Conservation (phyloP, 2,888 invertebrate genomes). For the Chrysodeixis includens region DNA sequence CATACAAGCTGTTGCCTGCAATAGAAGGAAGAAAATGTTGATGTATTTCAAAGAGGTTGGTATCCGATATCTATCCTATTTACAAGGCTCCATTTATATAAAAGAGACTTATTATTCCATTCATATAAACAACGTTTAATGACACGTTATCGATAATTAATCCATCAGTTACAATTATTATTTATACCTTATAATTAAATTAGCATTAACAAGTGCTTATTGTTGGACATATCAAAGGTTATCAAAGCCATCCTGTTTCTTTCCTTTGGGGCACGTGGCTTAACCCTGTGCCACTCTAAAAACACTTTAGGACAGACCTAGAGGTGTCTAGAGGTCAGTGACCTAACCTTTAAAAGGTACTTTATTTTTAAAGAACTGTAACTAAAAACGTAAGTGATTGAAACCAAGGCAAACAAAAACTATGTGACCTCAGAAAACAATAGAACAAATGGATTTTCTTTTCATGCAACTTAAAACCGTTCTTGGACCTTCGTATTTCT, state of each 20-base stretch:
- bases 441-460: slow-evolving; percentile 60
- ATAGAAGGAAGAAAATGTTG: slow-evolving; percentile 13
- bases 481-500: slow-evolving; percentile 58
- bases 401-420: slow-evolving; percentile 46
- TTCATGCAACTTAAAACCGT: slow-evolving; percentile 40
- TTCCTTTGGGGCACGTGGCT: neutral
- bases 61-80: slow-evolving; percentile 16
- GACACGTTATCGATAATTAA: slow-evolving; percentile 16
- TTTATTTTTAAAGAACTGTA: slow-evolving; percentile 27
- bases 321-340: slow-evolving; percentile 37
- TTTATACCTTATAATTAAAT: slow-evolving; percentile 5
- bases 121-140: slow-evolving; percentile 25
- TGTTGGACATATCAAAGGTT: slow-evolving; percentile 3
- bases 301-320: slow-evolving; percentile 7
- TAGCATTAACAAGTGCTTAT: slow-evolving; percentile 2
- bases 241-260: neutral
- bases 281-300: neutral
- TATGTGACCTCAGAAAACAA: slow-evolving; percentile 51
- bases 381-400: slow-evolving; percentile 28
- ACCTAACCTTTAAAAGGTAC: slow-evolving; percentile 32
- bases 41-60: slow-evolving; percentile 21
- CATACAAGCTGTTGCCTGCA: too few species aligned
- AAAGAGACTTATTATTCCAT: slow-evolving; percentile 13
- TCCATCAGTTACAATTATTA: slow-evolving; percentile 20
- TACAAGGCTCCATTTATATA: slow-evolving; percentile 9